Evolutionary conservation across 2,888 invertebrate genomes (phyloP), one percentile per base, ranked within the genome.

Genomic region (Euzophera pinguis): DNA sequence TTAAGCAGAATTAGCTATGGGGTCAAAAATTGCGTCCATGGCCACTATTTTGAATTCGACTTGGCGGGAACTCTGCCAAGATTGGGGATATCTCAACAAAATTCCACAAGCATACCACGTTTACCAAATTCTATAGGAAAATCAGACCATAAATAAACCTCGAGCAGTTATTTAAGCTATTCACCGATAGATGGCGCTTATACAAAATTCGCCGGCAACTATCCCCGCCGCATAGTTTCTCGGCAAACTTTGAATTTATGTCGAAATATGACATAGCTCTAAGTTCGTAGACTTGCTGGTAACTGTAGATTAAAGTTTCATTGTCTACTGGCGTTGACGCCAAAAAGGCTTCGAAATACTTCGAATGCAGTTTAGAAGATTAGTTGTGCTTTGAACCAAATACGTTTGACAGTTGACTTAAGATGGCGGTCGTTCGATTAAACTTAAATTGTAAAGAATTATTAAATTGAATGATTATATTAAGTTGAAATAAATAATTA

Each of bases 161-260:
- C 42, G 32, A 43, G 45, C 3, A 57, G 57, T 45, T 57, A 67
- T 64, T 64, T 51, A 50, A 55, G 71, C 80, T 74, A 80, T 66
- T 62, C 72, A 43, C 61, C 74, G 65, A 60, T 78, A 83, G 83
- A 81, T 82, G 82, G 78, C 83, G 75, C 54, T 75, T 50, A 59
- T 65, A 58, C 59, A 70, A 75, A 71, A 68, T 69, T 60, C 61
- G 59, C 62, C 51, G 55, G 48, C 59, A 76, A 80, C 74, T 75
- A 78, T 75, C 69, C 56, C 55, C 38, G 61, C 59, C 59, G 69
- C 65, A 71, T 73, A 73, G 67, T 70, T 69, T 35, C 49, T 16
- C 22, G 47, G 50, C 50, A 45, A 57, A 73, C 66, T 78, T 39
- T 68, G 73, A 77, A 78, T 80, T 80, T 78, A 79, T 77, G 78